Conservation (phyloP, 2,797 vertebrate species). For the Leptatherina wallacei region DNA sequence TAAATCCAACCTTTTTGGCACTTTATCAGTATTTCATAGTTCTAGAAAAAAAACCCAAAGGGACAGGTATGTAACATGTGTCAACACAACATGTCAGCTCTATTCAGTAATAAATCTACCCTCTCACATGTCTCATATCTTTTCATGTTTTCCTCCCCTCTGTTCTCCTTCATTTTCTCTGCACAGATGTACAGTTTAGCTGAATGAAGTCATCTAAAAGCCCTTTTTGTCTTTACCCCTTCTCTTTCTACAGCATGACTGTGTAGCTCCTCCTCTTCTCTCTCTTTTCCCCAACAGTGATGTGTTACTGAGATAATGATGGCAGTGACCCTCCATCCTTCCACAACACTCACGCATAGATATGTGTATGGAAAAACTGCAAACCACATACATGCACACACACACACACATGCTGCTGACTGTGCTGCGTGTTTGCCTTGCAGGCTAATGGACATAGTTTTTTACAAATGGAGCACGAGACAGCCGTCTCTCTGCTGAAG, state of each 20-base stretch:
- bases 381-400: conserved; percentile 60
- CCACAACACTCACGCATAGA: conserved; percentile 54
- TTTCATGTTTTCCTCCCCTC: conserved; percentile 34
- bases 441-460: conserved; percentile 99
- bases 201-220: conserved; percentile 80
- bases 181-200: conserved; percentile 82
- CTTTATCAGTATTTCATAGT: conserved; percentile 3
- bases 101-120: conserved; percentile 9
- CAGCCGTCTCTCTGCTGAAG: conserved; percentile 98
- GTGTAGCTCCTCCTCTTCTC: conserved; percentile 81
- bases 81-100: conserved; percentile 19
- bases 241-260: conserved; percentile 85
- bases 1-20: not conserved
- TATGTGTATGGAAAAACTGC: conserved; percentile 51
- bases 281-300: conserved; percentile 83
- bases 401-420: conserved; percentile 78
- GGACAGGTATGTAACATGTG: not conserved
- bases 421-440: conserved; percentile 84
- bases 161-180: conserved; percentile 68
- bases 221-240: conserved; percentile 79
- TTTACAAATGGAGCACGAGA: conserved; percentile 99
- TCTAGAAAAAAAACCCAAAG: not conserved
- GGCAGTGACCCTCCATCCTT: conserved; percentile 77
- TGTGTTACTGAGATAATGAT: conserved; percentile 85
- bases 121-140: conserved; percentile 18